Evolutionary conservation across 2,888 invertebrate genomes (phyloP).

Genomic region (Epirrita christyi): DNA sequence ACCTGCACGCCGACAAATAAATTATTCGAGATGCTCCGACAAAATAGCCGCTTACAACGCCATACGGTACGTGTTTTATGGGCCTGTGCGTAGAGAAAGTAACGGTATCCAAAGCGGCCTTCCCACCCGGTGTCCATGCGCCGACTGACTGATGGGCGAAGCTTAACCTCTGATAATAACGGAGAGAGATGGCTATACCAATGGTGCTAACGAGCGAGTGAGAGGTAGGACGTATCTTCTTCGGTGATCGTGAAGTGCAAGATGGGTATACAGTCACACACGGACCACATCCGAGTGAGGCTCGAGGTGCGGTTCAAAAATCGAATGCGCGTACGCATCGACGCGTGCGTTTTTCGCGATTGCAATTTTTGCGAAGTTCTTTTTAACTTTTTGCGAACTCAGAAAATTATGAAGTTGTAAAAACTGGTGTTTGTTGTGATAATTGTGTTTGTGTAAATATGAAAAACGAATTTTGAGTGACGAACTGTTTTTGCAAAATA

Average conservation of each 20-base stretch:
- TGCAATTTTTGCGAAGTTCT: constrained; percentile 41
- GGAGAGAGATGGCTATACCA: constrained; percentile 64
- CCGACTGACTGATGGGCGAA: constrained; percentile 81
- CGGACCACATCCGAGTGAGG: constrained; percentile 82
- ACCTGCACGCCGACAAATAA: constrained; percentile 66
- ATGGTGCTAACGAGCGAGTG: constrained; percentile 49
- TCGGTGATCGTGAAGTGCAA: constrained; percentile 82
- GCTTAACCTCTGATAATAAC: constrained; percentile 83
- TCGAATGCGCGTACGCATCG: constrained; percentile 75
- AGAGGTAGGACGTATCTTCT: constrained; percentile 76
- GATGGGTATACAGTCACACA: constrained; percentile 84
- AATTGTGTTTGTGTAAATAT: constrained; percentile 56
- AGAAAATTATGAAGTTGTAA: constrained; percentile 44
- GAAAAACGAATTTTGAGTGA: constrained; percentile 55
- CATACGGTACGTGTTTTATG: constrained; percentile 74
- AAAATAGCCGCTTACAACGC: constrained; percentile 60
- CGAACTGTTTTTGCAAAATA: constrained; percentile 53
- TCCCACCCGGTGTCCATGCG: constrained; percentile 74
- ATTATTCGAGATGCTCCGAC: constrained; percentile 60
- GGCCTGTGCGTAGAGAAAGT: constrained; percentile 67
- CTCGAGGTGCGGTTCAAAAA: constrained; percentile 73
- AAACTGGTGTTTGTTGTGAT: constrained; percentile 38
- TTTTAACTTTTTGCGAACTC: constrained; percentile 41
- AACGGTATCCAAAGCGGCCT: constrained; percentile 73
- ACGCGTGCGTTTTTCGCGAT: constrained; percentile 62